Base-by-base conservation (phyloP, 2,113 vertebrate species). In the Scomber japonicus region DNA sequence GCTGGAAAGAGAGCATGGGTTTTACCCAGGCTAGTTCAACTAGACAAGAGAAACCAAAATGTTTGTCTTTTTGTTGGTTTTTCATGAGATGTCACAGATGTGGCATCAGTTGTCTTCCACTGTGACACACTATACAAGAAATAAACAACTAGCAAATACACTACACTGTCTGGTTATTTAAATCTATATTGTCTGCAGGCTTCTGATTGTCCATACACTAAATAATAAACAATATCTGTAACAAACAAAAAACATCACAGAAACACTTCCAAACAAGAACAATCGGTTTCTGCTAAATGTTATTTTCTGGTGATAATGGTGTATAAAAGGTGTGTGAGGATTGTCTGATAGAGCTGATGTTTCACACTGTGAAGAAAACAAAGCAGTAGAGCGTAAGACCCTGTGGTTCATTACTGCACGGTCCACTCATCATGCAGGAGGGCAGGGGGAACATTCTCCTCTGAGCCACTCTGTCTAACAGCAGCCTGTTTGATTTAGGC, bases 311-410 rank as follows among this genome's bases (percentile, higher is more conserved):
- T 46, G 71, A 48, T 66, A 30, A 45, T 49, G 24, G 86, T 31
- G 12, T 50, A 67, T 12, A 60, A 44, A 75, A 75, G 69, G 71
- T 80, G 78, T 82, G 81, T 27, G 54, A 53, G 69, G 67, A 35
- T 14, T 67, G 81, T 75, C 35, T 69, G 72, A 59, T 69, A 24
- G 66, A 75, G 75, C 55, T 56, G 12, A 17, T 49, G 78, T 69
- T 81, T 83, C 84, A 74, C 71, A 73, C 81, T 82, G 83, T 4
- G 75, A 88, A 82, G 53, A 84, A 87, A 87, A 88, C 80, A 90
- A 84, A 80, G 85, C 85, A 83, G 78, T 64, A 62, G 78, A 82
- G 80, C 86, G 66, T 76, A 56, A 85, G 76, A 75, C 60, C 74
- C 82, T 15, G 74, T 55, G 89, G 81, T 84, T 88, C 75, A 89